Percentiles rank a stretch among this genome's conserved stretches.
These are phyloP conservation scores for Cydia fagiglandana DNA, from an alignment of 1,140 invertebrate species.

Conservation along the genomic window DNA sequence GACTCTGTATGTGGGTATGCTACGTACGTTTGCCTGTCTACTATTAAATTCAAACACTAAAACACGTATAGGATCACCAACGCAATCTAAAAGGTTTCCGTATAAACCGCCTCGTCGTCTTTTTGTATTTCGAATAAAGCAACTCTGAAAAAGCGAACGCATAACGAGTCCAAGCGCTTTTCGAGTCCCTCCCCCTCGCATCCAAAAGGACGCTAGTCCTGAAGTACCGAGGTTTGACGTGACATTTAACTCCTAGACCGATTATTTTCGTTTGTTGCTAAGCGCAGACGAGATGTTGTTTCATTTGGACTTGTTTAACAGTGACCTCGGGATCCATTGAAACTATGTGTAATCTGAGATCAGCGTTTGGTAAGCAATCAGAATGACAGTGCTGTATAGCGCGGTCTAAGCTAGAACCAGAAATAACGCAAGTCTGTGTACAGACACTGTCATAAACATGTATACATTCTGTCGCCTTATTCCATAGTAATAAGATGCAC, in stretches of 20 bases:
- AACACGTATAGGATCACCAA: not conserved
- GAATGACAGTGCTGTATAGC: not conserved
- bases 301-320: too few species aligned
- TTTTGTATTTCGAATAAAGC: constrained; percentile 9
- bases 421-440: not conserved
- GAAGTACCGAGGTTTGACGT: not conserved
- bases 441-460: not conserved
- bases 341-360: not conserved
- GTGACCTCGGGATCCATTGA: not conserved
- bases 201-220: not conserved
- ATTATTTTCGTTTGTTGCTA: not conserved
- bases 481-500: not conserved
- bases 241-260: not conserved
- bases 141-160: constrained; percentile 5
- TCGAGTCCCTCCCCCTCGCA: not conserved
- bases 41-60: too few species aligned
- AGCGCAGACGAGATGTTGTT: not conserved
- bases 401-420: not conserved
- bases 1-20: too few species aligned
- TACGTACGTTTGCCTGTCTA: too few species aligned
- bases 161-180: constrained; percentile 18
- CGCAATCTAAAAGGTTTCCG: not conserved
- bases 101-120: constrained; percentile 1
- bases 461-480: not conserved
- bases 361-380: not conserved